Evolutionary conservation across 2,113 vertebrate genomes (phyloP), one percentile per base, ranked within the genome.

Genomic region (Piprites chloris): DNA sequence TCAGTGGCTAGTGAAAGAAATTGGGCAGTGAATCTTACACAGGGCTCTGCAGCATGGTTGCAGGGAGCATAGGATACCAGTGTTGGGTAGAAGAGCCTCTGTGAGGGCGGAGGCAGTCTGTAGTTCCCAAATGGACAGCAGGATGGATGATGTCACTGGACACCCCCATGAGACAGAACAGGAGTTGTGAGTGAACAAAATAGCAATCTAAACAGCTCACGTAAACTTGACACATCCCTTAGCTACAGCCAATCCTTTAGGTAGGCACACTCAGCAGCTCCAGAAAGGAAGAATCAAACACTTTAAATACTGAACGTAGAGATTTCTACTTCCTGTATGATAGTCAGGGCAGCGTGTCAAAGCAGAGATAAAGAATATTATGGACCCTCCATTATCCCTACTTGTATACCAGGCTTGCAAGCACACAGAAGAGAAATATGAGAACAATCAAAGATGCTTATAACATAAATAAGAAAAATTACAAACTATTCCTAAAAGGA

Each of bases 341-440:
- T 3, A 81, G 42, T n/a, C 32, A 62, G 42, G 85, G 39, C 30
- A 55, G 58, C 47, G 35, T 59, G 56, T 10, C 35, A 88, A 82
- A 90, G 59, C 22, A 82, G 68, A 74, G 13, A 15, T 18, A n/a
- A 41, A 65, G 30, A 35, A 13, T 23, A 27, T 46, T 32, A 41
- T 9, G 6, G 41, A 27, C 41, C 13, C 32, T 81, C 42, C 22
- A 3, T 71, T 71, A 46, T 18, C 47, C 28, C 35, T 59, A 7
- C 12, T 71, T 28, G 13, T 14, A 10, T 8, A 53, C 6, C 61
- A 68, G 27, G 14, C 62, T 85, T 72, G 44, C 39, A 59, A 55
- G 14, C 97, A 98, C 98, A 75, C 24, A 96, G 90, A 87, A 77
- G n/a, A 14, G 14, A 77, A 94, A 85, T 47, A 94, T 72, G 46